Conservation (phyloP, 2,797 vertebrate genomes). For the Dipus sagitta region DNA sequence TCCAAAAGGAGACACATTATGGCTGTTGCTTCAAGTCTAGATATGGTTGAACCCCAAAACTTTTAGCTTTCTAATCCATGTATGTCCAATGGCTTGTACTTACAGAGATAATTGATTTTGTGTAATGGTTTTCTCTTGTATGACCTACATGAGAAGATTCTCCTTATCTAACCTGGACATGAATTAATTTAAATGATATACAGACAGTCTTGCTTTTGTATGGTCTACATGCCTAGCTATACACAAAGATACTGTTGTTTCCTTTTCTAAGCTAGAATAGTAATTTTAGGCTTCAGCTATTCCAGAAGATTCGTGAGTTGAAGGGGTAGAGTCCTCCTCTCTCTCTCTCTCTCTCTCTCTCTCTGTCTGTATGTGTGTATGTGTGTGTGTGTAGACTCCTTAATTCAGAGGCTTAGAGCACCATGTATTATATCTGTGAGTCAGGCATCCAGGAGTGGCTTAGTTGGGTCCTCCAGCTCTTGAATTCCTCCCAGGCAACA, state of each 20-base stretch:
- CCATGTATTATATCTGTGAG: conserved; percentile 6
- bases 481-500: not conserved
- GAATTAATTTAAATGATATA: conserved; percentile 68
- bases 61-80: not conserved
- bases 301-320: not conserved
- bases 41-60: not conserved
- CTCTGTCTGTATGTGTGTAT: no score
- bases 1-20: not conserved
- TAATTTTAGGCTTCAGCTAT: not conserved
- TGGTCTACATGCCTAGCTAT: not conserved
- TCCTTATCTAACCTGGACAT: conserved; percentile 78
- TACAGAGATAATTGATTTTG: conserved; percentile 88
- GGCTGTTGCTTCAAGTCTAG: not conserved
- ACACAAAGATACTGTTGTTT: not conserved
- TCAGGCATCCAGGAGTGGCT: conserved; percentile 47
- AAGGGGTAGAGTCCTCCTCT: not conserved
- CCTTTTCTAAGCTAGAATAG: not conserved
- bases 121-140: conserved; percentile 80
- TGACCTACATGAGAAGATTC: conserved; percentile 72
- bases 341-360: no score
- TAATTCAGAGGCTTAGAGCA: not conserved
- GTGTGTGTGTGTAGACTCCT: no score
- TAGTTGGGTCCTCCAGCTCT: conserved; percentile 39
- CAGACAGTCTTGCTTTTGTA: not conserved
- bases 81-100: conserved; percentile 80